phyloP scores from a whole-genome alignment of 2,797 vertebrate genomes.

The Hippocampus kuda region DNA sequence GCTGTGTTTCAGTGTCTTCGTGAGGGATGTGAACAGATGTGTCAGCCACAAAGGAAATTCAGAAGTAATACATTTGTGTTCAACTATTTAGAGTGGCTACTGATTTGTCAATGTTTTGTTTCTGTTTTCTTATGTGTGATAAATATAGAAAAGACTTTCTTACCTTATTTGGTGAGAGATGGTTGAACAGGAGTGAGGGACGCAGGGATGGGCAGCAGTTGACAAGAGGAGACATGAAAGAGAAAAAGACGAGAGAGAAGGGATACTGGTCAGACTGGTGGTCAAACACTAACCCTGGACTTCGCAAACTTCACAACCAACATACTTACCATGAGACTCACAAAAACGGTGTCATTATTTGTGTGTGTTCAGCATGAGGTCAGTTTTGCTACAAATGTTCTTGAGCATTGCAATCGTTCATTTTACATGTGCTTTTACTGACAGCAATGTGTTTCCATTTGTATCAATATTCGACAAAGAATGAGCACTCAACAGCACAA shows the following conservation, averaged over 20 bases:
- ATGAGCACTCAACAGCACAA: background rate
- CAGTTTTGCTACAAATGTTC: background rate
- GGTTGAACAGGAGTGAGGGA: conserved; percentile 16
- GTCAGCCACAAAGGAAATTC: conserved; percentile 7
- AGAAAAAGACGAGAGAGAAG: conserved; percentile 37
- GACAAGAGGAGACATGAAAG: conserved; percentile 47
- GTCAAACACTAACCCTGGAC: conserved; percentile 23
- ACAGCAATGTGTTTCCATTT: background rate
- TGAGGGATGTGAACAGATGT: conserved; percentile 7
- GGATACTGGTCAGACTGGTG: conserved; percentile 48
- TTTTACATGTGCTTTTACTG: conserved; percentile 3
- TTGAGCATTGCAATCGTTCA: background rate
- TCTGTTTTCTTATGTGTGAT: background rate
- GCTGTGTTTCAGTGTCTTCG: background rate
- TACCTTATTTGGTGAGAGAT: conserved; percentile 60
- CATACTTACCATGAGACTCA: conserved; percentile 56
- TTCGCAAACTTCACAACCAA: conserved; percentile 18
- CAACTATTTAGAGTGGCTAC: background rate
- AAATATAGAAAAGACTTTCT: conserved; percentile 42
- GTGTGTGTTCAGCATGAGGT: conserved; percentile 1
- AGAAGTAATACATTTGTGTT: background rate
- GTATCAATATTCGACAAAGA: background rate
- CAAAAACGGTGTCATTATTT: background rate
- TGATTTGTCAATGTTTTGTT: conserved; percentile 4
- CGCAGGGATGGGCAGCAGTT: conserved; percentile 21